These are phyloP conservation scores for Ceramica pisi DNA, from an alignment of 2,888 invertebrate species.

Conservation along the genomic window DNA sequence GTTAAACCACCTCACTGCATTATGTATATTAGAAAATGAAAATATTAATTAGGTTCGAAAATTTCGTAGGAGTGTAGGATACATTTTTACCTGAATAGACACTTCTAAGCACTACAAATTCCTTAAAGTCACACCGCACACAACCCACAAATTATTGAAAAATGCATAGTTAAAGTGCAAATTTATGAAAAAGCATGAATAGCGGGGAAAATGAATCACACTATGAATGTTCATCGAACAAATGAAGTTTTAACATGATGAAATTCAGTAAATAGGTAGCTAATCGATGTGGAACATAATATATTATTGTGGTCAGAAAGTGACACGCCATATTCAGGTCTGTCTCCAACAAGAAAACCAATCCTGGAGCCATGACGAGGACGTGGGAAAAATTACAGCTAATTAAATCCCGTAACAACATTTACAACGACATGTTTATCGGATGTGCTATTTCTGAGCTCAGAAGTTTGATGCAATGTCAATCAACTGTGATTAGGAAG, in stretches of 20 bases:
- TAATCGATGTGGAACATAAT: not conserved
- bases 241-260: conserved; percentile 1
- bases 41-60: not conserved
- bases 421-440: conserved; percentile 75
- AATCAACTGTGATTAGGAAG: conserved; percentile 73
- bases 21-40: not conserved
- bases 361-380: conserved; percentile 13
- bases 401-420: conserved; percentile 58
- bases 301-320: conserved; percentile 7
- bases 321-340: conserved; percentile 15
- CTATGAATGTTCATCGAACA: no score
- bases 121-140: no score
- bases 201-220: not conserved
- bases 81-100: not conserved
- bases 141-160: not conserved
- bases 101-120: not conserved
- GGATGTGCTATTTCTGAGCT: conserved; percentile 75
- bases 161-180: not conserved
- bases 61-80: not conserved
- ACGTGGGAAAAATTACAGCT: conserved; percentile 32
- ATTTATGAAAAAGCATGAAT: not conserved
- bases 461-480: conserved; percentile 76
- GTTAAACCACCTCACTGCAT: not conserved
- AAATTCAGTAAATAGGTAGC: not conserved
- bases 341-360: conserved; percentile 24